Evolutionary conservation across 2,797 vertebrate genomes (phyloP), one percentile per base, ranked within the genome.

Genomic region (Coregonus suidteri): DNA sequence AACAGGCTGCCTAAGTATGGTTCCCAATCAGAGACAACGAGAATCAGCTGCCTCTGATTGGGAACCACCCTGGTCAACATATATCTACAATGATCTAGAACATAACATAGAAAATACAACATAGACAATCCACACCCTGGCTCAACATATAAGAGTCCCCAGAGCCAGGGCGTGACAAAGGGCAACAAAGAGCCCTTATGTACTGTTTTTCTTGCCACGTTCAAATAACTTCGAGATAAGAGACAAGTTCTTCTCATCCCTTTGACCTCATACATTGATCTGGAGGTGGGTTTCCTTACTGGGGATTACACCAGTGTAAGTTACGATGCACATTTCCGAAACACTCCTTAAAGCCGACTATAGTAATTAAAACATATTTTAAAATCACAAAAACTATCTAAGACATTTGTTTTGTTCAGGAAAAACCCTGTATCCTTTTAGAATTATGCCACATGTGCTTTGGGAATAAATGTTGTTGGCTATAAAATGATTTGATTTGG

Each of bases 401-500:
- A 66, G 65, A 25, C 7, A 31, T 31, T 14, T 34, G 31, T 30
- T 30, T 30, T 66, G 20, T 30, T 30, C 30, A 30, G 25, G 25
- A 66, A 56, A 15, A 56, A 34, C 25, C 20, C 25, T 66, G 51
- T 13, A 74, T 41, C 15, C 35, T 25, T 41, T 0, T 82, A 96
- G 94, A 77, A 89, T 0, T 95, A 93, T 1, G 71, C 84, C 75
- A 94, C 94, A 80, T 96, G 94, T 47, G 88, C 89, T 47, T 89
- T 95, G 79, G 95, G 95, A 51, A 94, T 96, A 88, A 91, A 86
- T 14, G 94, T 89, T 0, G 90, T 95, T 74, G 95, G 95, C 31
- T 96, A 93, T 15, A 87, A 86, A 77, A 95, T 94, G 94, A 95
- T 95, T 88, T 95, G 94, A 84, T 95, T 95, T 84, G 83, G 93